Evolutionary conservation across 2,888 invertebrate species (phyloP).

Genomic region (Eilema griseolum): DNA sequence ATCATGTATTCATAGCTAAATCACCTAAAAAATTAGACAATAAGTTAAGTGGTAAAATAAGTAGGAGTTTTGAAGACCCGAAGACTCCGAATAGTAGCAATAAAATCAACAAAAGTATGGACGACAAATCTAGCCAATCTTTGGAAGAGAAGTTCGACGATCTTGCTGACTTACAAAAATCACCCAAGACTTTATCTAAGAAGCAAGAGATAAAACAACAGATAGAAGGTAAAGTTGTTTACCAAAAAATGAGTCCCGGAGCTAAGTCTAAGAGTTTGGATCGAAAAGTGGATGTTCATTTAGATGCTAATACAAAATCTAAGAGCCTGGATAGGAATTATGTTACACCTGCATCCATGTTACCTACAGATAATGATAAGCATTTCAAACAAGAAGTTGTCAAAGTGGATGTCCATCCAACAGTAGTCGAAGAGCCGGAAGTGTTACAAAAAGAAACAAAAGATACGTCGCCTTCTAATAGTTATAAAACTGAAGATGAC

Average conservation of each 20-base stretch:
- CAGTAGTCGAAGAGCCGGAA: slow-evolving; percentile 63
- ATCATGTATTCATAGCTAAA: slow-evolving; percentile 92
- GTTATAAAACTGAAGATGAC: slow-evolving; percentile 80
- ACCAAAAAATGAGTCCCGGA: slow-evolving; percentile 83
- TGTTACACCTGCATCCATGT: slow-evolving; percentile 73
- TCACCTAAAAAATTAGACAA: slow-evolving; percentile 91
- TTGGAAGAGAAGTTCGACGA: slow-evolving; percentile 88
- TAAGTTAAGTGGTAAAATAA: slow-evolving; percentile 86
- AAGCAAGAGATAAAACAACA: slow-evolving; percentile 88
- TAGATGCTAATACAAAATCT: slow-evolving; percentile 87
- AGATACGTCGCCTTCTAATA: slow-evolving; percentile 74
- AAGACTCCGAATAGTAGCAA: slow-evolving; percentile 84
- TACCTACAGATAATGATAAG: slow-evolving; percentile 74
- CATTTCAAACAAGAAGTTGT: slow-evolving; percentile 84
- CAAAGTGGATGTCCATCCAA: slow-evolving; percentile 81
- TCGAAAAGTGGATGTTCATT: slow-evolving; percentile 87
- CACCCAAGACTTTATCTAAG: slow-evolving; percentile 87
- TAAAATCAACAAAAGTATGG: slow-evolving; percentile 88
- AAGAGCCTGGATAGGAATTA: slow-evolving; percentile 90
- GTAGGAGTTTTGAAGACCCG: slow-evolving; percentile 88
- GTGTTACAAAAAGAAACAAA: slow-evolving; percentile 61
- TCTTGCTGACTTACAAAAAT: slow-evolving; percentile 85
- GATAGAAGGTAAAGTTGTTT: slow-evolving; percentile 88
- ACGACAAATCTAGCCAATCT: slow-evolving; percentile 87
- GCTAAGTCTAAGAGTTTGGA: slow-evolving; percentile 90